Base-by-base conservation (phyloP, 2,797 vertebrate genomes). In the Graptemys geographica region DNA sequence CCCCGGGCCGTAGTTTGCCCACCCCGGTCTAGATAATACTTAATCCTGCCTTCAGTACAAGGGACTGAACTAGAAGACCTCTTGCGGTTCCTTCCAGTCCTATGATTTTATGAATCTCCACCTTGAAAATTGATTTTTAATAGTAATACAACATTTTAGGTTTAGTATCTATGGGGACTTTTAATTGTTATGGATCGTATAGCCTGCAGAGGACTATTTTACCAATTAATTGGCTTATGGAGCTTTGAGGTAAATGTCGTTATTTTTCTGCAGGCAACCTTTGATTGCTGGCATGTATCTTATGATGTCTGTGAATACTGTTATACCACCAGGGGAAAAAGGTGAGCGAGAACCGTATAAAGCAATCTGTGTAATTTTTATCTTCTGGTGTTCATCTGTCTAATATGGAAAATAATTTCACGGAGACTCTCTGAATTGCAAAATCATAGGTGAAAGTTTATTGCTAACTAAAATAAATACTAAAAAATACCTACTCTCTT, bases 211-310 rank as follows among this genome's bases (percentile, higher is more conserved):
- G 33, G 37, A 79, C 16, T 37, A 33, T 95, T 97, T 92, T 95
- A 86, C 23, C 85, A 90, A 51, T 2, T 27, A 57, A 56, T 95
- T 92, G 69, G 94, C 95, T 89, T 94, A 49, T n/a, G 91, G 80
- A 56, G 49, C 31, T 90, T 90, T 96, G 74, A 88, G 91, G 87
- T 44, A 49, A 89, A 85, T 92, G 11, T 96, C 41, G 49, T 37
- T 96, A 18, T 69, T 84, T 93, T 81, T 95, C 97, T 94, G 16
- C 96, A 99, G 99, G 97, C 99, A 99, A 97, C 99, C 99, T 62
- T 99, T 99, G 98, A 99, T 99, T 97, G 99, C 99, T 88, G 99
- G 99, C 94, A 99, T 99, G 91, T 99, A 99, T 98, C 99, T 99
- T 94, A 98, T 99, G 97, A 99, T 99, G 99, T 99, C 99, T 90